Base-by-base conservation (phyloP, 2,113 vertebrate genomes). In the Toxotes chatareus region DNA sequence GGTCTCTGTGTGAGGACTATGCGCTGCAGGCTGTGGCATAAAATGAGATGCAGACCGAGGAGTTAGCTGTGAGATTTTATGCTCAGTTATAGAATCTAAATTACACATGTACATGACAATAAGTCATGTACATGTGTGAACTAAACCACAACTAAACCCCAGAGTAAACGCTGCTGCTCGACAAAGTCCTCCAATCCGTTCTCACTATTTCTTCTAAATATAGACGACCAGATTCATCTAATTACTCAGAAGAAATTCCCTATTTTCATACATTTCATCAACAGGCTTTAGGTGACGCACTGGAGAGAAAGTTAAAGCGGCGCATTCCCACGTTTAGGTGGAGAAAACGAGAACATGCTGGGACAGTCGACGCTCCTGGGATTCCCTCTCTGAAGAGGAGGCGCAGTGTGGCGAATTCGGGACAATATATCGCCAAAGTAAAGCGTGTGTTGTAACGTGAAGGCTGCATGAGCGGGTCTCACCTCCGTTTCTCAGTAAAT, bases 331-430 rank as follows among this genome's bases (percentile, higher is more conserved):
- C 34, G 27, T 68, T 56, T 42, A 66, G 36, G 46, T 27, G 27
- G 21, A 66, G 61, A 34, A 38, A 73, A 34, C 13, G 23, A 47
- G 62, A 68, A 62, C 73, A 36, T 9, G 70, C 27, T 1, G 42
- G 16, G 8, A 16, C 27, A 63, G 27, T 36, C 21, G 38, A 21
- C 57, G 64, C 71, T 65, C 34, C 14, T 7, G 31, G 69, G n/a
- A 46, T 47, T 56, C 57, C 56, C 75, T 69, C 32, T 49, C 17
- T 5, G 42, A 49, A 63, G 55, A 83, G 82, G 85, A 82, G 67
- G 73, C 3, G 77, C 62, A 27, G 10, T 14, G 34, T 0, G 8
- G 73, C 40, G 53, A 23, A 17, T 59, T 69, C 5, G 42, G 55
- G 34, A 34, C 19, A 63, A 57, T 63, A 69, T 44, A 8, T 13